A percentile compares a stretch with the other conserved stretches of the same genome.
These are phyloP conservation scores for Rhegmatorhina hoffmannsi DNA, from an alignment of 2,113 vertebrate genomes.

Conservation along the genomic window DNA sequence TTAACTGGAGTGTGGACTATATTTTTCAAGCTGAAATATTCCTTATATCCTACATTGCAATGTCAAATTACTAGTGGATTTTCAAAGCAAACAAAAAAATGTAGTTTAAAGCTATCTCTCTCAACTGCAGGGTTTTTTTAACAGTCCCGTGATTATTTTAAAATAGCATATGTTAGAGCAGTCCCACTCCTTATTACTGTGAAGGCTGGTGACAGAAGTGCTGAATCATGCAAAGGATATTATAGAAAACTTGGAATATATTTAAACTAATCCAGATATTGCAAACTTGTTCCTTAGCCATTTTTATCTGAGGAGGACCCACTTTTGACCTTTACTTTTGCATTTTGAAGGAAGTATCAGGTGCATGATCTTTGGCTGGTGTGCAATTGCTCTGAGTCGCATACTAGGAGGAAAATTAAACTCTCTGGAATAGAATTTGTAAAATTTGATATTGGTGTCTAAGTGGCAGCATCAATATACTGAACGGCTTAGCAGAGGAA, in stretches of 20 bases:
- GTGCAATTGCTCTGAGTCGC: neutral
- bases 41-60: neutral
- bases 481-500: neutral
- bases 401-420: neutral
- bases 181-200: neutral
- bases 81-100: conserved; percentile 44
- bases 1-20: conserved; percentile 20
- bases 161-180: neutral
- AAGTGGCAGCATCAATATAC: neutral
- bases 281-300: neutral
- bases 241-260: neutral
- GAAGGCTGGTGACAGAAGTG: conserved; percentile 7
- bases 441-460: neutral
- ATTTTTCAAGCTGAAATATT: conserved; percentile 36
- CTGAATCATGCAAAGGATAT: conserved; percentile 32
- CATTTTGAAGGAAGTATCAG: neutral
- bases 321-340: neutral
- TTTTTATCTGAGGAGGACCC: neutral
- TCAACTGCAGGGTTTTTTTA: conserved; percentile 15
- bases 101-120: conserved; percentile 18
- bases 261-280: conserved; percentile 19
- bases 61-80: conserved; percentile 42
- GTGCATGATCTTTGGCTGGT: neutral
- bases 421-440: neutral
- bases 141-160: conserved; percentile 31